These are phyloP conservation scores for Drosophila rubida DNA, from an alignment of 2,888 invertebrate species.

Conservation along the genomic window DNA sequence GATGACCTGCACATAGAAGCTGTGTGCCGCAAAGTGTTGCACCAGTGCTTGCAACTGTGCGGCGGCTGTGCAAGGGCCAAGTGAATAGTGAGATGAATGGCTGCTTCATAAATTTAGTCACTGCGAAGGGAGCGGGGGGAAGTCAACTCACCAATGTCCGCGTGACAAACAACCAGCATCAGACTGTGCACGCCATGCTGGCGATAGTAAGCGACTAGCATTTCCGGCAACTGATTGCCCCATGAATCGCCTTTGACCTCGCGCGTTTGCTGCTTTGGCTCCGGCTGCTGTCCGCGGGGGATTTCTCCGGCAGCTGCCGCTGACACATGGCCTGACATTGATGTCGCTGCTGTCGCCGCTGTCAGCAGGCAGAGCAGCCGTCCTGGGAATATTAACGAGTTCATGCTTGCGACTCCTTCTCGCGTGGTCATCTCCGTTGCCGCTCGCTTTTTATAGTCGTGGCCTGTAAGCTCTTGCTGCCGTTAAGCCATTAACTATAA, in stretches of 20 bases:
- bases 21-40: conserved; percentile 57
- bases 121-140: neutral
- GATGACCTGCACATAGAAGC: conserved; percentile 73
- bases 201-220: conserved; percentile 80
- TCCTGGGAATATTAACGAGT: conserved; percentile 68
- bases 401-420: conserved; percentile 57
- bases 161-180: conserved; percentile 77
- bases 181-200: conserved; percentile 80
- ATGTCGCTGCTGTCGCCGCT: conserved; percentile 28
- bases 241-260: conserved; percentile 48
- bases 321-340: conserved; percentile 65
- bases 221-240: conserved; percentile 79
- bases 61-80: conserved; percentile 10
- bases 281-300: conserved; percentile 38
- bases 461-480: conserved; percentile 3
- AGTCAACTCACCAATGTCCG: conserved; percentile 69
- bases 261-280: conserved; percentile 16
- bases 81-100: neutral
- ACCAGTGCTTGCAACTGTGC: conserved; percentile 44
- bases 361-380: conserved; percentile 37
- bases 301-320: conserved; percentile 55
- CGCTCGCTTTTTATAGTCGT: conserved; percentile 59
- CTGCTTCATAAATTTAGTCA: conserved; percentile 41
- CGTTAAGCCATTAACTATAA: conserved; percentile 54
- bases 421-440: conserved; percentile 37